Conservation (phyloP, 2,113 vertebrate genomes). For the Catharus fuscescens region DNA sequence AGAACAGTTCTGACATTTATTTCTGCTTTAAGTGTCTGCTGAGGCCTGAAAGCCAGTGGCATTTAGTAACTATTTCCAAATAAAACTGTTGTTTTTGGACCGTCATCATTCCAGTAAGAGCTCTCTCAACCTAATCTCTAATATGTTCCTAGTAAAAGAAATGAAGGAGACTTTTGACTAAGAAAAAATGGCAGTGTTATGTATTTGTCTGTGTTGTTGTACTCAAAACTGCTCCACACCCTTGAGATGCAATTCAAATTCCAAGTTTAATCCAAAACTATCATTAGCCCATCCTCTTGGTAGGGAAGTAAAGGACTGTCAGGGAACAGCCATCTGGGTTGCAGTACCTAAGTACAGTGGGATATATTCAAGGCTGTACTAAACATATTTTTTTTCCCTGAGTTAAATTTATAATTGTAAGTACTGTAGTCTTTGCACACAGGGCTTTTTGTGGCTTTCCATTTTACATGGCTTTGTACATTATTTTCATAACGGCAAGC, state of each 20-base stretch:
- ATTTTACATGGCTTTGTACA: slow-evolving; percentile 1
- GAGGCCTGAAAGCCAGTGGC: background rate
- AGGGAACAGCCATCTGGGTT: background rate
- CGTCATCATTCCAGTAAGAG: background rate
- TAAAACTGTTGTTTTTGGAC: slow-evolving; percentile 7
- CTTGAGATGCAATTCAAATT: slow-evolving; percentile 13
- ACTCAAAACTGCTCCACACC: background rate
- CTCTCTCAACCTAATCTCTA: slow-evolving; percentile 11
- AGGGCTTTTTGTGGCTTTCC: background rate
- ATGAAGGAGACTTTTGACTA: slow-evolving; percentile 10
- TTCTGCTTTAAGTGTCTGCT: background rate
- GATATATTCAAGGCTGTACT: background rate
- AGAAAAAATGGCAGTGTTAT: background rate
- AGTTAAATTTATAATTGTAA: slow-evolving; percentile 3
- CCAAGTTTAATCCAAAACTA: slow-evolving; percentile 25
- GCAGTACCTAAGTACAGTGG: background rate
- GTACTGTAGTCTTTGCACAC: background rate
- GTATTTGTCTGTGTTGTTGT: background rate
- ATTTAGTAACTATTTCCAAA: slow-evolving; percentile 40
- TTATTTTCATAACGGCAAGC: background rate
- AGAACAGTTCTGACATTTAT: slow-evolving; percentile 25
- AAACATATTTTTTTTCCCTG: background rate
- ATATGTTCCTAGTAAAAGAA: background rate
- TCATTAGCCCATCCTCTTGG: slow-evolving; percentile 32
- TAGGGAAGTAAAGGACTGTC: background rate